phyloP scores from a whole-genome alignment of 2,888 invertebrate genomes.

The Ypsolopha scabrella region DNA sequence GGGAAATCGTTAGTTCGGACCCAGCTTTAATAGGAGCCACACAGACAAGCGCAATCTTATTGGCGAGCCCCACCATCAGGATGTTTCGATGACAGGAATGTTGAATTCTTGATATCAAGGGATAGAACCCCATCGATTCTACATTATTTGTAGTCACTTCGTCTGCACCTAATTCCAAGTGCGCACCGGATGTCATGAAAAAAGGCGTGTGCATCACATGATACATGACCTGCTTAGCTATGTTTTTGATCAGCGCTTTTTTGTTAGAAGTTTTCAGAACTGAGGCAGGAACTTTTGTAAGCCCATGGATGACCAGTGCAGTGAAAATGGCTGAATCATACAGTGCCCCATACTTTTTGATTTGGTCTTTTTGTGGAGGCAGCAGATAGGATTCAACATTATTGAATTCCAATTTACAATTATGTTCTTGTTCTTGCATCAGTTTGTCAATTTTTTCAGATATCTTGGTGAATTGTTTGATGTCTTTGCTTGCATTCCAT shows the following conservation, averaged over 20 bases:
- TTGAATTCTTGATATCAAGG: constrained; percentile 3
- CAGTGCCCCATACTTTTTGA: background rate
- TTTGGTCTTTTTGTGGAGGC: background rate
- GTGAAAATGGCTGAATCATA: background rate
- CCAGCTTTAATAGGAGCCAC: constrained; percentile 6
- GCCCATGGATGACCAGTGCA: background rate
- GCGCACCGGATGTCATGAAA: background rate
- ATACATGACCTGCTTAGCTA: background rate
- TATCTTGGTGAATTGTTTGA: background rate
- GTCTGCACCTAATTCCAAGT: background rate
- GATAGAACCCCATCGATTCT: background rate
- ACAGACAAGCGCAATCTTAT: constrained; percentile 3
- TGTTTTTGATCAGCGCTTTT: background rate
- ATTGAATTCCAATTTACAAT: background rate
- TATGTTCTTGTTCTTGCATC: background rate
- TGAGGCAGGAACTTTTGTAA: background rate
- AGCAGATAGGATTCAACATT: background rate
- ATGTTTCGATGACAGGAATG: constrained; percentile 5
- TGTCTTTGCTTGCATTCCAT: background rate
- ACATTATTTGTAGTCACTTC: background rate
- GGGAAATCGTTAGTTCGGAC: constrained; percentile 4
- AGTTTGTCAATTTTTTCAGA: background rate
- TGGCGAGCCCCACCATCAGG: constrained; percentile 2
- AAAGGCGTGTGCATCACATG: background rate
- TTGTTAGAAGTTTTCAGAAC: background rate